Conservation (phyloP, 2,797 vertebrate species). For the Micrastur ruficollis region DNA sequence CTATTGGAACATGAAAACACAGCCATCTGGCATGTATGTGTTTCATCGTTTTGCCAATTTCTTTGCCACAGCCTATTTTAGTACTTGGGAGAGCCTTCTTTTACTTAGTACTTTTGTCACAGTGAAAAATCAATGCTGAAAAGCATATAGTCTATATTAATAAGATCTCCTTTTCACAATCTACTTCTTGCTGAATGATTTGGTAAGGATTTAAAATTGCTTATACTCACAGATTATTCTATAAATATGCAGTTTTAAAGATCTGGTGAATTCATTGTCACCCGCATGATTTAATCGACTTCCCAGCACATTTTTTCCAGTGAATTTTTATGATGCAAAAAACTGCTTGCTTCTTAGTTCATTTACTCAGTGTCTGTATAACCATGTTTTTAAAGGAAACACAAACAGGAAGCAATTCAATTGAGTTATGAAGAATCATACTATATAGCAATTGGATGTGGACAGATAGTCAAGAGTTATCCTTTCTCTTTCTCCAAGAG, state of each 20-base stretch:
- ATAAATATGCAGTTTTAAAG: background rate
- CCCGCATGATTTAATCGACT: background rate
- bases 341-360: background rate
- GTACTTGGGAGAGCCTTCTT: slow-evolving; percentile 20
- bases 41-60: slow-evolving; percentile 21
- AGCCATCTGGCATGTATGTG: slow-evolving; percentile 20
- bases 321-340: background rate
- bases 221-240: background rate
- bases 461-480: background rate
- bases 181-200: background rate
- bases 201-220: background rate
- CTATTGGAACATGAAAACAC: slow-evolving; percentile 3
- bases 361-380: background rate
- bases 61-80: slow-evolving; percentile 19
- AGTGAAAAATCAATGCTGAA: background rate
- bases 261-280: background rate
- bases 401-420: background rate
- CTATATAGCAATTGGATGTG: background rate
- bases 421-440: background rate
- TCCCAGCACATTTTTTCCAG: background rate
- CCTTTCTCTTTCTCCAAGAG: background rate
- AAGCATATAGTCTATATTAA: background rate
- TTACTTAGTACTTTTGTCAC: slow-evolving; percentile 1
- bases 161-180: background rate
- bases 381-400: background rate